Evolutionary conservation across 2,888 invertebrate species (phyloP).

Genomic region (Thecocarcelia acutangulata): DNA sequence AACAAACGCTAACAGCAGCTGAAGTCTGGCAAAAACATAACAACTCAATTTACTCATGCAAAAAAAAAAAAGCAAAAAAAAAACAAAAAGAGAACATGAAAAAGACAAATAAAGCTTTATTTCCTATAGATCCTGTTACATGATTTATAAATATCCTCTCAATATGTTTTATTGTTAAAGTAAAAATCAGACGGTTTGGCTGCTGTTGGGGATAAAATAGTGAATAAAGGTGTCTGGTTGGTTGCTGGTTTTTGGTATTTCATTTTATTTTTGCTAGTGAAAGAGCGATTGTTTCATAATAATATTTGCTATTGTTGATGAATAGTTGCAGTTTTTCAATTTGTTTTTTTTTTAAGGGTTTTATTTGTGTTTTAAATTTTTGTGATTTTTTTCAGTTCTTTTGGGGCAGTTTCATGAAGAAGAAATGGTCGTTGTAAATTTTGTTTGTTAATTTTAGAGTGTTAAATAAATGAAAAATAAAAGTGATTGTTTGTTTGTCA

Average conservation of each 20-base stretch:
- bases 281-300: slow-evolving; percentile 63
- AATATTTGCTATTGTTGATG: slow-evolving; percentile 66
- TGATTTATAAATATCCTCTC: slow-evolving; percentile 60
- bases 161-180: slow-evolving; percentile 35
- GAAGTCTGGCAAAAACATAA: slow-evolving; percentile 43
- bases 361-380: slow-evolving; percentile 44
- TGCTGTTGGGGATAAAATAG: slow-evolving; percentile 1
- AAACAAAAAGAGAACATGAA: not conserved
- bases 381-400: not conserved
- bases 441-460: slow-evolving; percentile 33
- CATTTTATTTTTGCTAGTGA: slow-evolving; percentile 2
- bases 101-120: slow-evolving; percentile 5
- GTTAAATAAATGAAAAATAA: slow-evolving; percentile 11
- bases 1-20: slow-evolving; percentile 24
- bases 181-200: not conserved
- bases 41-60: slow-evolving; percentile 45
- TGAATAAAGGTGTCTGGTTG: slow-evolving; percentile 21
- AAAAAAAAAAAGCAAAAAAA: not conserved
- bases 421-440: slow-evolving; percentile 39
- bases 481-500: slow-evolving; percentile 29
- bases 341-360: slow-evolving; percentile 1
- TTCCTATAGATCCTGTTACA: slow-evolving; percentile 41
- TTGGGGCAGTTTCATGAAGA: slow-evolving; percentile 1
- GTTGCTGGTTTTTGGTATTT: not conserved
- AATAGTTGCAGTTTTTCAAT: slow-evolving; percentile 39